These are phyloP conservation scores for Neodon shergylaensis DNA, from an alignment of 2,113 vertebrate genomes.

Conservation along the genomic window DNA sequence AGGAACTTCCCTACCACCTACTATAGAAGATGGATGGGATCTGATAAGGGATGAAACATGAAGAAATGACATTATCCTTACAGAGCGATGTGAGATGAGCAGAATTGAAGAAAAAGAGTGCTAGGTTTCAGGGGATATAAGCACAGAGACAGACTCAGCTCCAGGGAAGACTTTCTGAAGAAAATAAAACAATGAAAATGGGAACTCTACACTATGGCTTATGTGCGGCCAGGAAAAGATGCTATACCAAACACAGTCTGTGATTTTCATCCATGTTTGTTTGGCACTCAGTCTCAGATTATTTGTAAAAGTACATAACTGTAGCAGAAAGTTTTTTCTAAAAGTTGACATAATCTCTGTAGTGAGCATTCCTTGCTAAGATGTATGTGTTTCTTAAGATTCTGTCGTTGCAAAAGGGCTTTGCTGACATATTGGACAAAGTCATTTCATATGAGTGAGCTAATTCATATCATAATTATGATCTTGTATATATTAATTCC, in stretches of 20 bases:
- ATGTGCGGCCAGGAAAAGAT: not conserved
- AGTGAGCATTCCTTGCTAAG: not conserved
- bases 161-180: not conserved
- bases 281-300: not conserved
- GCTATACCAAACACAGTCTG: not conserved
- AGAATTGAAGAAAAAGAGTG: not conserved
- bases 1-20: not conserved
- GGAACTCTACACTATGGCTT: not conserved
- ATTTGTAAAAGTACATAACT: not conserved
- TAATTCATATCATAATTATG: not conserved
- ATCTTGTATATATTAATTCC: not conserved
- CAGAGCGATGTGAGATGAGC: not conserved
- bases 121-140: not conserved
- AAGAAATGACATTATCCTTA: not conserved
- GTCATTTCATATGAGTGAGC: not conserved
- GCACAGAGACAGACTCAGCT: not conserved
- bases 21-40: not conserved
- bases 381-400: not conserved
- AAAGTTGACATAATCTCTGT: not conserved
- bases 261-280: slow-evolving; percentile 25
- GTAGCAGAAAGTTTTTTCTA: not conserved
- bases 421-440: not conserved
- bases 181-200: slow-evolving; percentile 18
- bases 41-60: not conserved
- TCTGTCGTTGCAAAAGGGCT: not conserved